phyloP scores from a whole-genome alignment of 2,113 vertebrate genomes.

The Geothlypis trichas region DNA sequence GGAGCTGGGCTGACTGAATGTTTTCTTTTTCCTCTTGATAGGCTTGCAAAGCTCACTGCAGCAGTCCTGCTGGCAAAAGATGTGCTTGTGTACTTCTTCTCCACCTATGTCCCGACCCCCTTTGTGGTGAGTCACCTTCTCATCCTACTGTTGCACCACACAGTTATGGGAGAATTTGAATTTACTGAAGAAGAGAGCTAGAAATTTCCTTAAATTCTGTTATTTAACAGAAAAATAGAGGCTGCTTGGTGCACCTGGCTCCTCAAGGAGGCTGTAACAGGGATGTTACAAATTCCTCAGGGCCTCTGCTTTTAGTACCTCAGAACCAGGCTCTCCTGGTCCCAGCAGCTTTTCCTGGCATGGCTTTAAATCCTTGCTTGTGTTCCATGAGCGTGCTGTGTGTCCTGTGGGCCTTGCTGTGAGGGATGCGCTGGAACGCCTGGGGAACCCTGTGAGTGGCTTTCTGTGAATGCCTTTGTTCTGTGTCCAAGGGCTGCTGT shows the following conservation, averaged over 20 bases:
- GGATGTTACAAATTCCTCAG: not conserved
- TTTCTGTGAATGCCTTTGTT: not conserved
- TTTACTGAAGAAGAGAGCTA: not conserved
- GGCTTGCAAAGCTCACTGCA: constrained; percentile 88
- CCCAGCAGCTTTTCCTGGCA: not conserved
- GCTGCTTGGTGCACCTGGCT: not conserved
- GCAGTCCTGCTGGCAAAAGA: constrained; percentile 88
- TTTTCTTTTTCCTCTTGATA: constrained; percentile 26
- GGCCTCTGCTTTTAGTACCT: not conserved
- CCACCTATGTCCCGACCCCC: constrained; percentile 90
- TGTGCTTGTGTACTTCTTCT: constrained; percentile 89
- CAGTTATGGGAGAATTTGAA: not conserved
- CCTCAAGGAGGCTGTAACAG: not conserved
- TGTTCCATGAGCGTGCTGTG: not conserved
- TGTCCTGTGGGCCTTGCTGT: not conserved
- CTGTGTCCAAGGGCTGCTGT: not conserved
- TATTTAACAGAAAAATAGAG: not conserved
- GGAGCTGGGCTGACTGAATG: not conserved
- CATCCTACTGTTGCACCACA: not conserved
- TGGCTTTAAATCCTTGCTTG: not conserved
- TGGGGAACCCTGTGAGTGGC: not conserved
- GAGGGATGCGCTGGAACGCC: not conserved
- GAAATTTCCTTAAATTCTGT: not conserved
- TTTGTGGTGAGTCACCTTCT: constrained; percentile 87
- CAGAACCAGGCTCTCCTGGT: not conserved